Evolutionary conservation across 1,140 invertebrate genomes (phyloP), one percentile per base, ranked within the genome.

Genomic region (Diabrotica undecimpunctata): DNA sequence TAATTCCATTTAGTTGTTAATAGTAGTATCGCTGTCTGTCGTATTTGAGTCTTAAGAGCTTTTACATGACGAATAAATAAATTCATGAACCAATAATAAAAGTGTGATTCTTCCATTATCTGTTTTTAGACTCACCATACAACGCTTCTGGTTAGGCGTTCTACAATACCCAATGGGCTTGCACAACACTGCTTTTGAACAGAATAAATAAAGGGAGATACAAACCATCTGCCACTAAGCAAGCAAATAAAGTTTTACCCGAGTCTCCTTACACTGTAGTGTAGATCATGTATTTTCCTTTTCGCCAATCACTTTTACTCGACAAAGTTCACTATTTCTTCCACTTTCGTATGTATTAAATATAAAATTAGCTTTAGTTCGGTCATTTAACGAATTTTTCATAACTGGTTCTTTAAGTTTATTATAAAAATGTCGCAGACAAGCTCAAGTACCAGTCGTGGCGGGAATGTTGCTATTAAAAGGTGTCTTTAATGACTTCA

Each of bases 91-190:
- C 72, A 79, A 0, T 62, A 38, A 9, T 25, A 72, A 73, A 78
- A 79, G 7, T 70, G 59, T 10, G 68, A 57, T 62, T 70, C 70
- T 62, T 74, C 71, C 74, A 79, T 79, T 69, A 79, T 14, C 70
- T 76, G 66, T 79, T 78, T 39, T 65, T 66, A 0, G 73, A 72
- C 37, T 70, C 68, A 12, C 71, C 64, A 66, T 79, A 76, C 14
- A 68, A 54, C 6, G 76, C 77, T 65, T 73, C 73, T 37, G 74
- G 69, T 64, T 70, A 74, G 13, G 66, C 60, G 13, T 70, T 65
- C 25, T 69, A 25, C n/a, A 70, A 70, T 59, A 59, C 66, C 76
- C 75, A 79, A 35, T 72, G 54, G 7, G 74, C 54, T 67, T 77
- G 75, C 54, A 76, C 71, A 54, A 62, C 68, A 55, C 38, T 41